phyloP scores from a whole-genome alignment of 2,113 vertebrate species.

The Reinhardtius hippoglossoides region DNA sequence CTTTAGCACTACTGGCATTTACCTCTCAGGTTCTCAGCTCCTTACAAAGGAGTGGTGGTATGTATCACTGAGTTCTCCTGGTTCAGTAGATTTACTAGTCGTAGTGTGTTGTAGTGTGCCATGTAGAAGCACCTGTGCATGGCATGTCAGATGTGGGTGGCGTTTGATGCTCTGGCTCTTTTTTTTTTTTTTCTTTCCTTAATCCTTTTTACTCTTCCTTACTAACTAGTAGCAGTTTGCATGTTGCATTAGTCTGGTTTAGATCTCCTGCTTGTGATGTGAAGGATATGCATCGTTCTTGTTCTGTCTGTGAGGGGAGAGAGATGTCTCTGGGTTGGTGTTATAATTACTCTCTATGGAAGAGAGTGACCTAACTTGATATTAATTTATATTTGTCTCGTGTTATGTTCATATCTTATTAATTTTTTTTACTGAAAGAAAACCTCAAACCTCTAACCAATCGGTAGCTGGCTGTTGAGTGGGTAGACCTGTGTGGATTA shows the following conservation, averaged over 20 bases:
- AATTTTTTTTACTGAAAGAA: not conserved
- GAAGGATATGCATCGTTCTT: conserved; percentile 27
- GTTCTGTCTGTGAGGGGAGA: conserved; percentile 14
- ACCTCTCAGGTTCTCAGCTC: conserved; percentile 95
- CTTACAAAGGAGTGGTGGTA: conserved; percentile 96
- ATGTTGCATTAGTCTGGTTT: conserved; percentile 57
- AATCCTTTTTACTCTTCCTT: conserved; percentile 41
- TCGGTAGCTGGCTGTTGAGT: conserved; percentile 9
- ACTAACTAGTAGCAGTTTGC: conserved; percentile 78
- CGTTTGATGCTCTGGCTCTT: conserved; percentile 37
- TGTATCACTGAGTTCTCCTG: conserved; percentile 79
- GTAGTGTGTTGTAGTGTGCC: conserved; percentile 50
- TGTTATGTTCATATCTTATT: not conserved
- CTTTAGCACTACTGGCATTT: conserved; percentile 92
- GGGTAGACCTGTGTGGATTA: not conserved
- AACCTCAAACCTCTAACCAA: conserved; percentile 40
- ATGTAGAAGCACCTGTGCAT: conserved; percentile 67
- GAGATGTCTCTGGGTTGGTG: conserved; percentile 35
- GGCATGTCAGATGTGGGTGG: conserved; percentile 68
- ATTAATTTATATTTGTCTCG: not conserved
- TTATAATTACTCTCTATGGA: conserved; percentile 13
- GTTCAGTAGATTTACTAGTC: conserved; percentile 51
- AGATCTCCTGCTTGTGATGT: conserved; percentile 42
- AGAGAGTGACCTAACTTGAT: conserved; percentile 20
- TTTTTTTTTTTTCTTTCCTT: not conserved